Base-by-base conservation (phyloP, 1,140 invertebrate species). In the Kradibia gibbosae region DNA sequence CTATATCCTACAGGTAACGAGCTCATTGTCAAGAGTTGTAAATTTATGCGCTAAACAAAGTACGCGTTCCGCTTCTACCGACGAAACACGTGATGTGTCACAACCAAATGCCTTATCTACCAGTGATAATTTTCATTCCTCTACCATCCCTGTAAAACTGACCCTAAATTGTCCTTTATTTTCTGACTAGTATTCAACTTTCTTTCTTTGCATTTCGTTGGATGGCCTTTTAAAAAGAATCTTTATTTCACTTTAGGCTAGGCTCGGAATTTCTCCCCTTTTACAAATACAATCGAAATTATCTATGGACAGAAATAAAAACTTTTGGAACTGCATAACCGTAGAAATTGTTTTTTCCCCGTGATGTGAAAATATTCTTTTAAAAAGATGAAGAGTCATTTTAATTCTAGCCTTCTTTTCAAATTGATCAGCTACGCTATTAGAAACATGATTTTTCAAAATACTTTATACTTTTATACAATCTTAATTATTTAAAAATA, bases 1-100 rank as follows among this genome's bases (percentile, higher is more conserved):
- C 70, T 60, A 60, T 73, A 67, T 73, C 8, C 53, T 36, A 45
- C 34, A n/a, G 70, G 53, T 80, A 80, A 80, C 78, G 70, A 80
- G 39, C 53, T 80, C 70, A 48, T 80, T 80, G 78, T 62, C 70
- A 39, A 65, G 65, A 67, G 42, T 70, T 11, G 31, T 20, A 70
- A 31, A 78, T 78, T 70, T 57, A 78, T 71, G 36, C 50, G 28
- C 50, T 67, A 78, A 78, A 70, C 65, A 71, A 71, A 55, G 48
- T 53, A 1, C 45, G 50, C 13, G 42, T 0, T 42, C 60, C n/a
- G 15, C 13, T 67, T 39, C 62, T 36, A 1, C 1, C 5, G 17
- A 0, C 31, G 17, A 34, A 65, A 20, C 60, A 36, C 28, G 60
- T 25, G 42, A 72, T 42, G 42, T 48, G 34, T 42, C 36, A 36